Percentiles rank a stretch among this genome's conserved stretches.
These are phyloP conservation scores for Channa argus DNA, from an alignment of 2,113 vertebrate genomes.

Conservation along the genomic window DNA sequence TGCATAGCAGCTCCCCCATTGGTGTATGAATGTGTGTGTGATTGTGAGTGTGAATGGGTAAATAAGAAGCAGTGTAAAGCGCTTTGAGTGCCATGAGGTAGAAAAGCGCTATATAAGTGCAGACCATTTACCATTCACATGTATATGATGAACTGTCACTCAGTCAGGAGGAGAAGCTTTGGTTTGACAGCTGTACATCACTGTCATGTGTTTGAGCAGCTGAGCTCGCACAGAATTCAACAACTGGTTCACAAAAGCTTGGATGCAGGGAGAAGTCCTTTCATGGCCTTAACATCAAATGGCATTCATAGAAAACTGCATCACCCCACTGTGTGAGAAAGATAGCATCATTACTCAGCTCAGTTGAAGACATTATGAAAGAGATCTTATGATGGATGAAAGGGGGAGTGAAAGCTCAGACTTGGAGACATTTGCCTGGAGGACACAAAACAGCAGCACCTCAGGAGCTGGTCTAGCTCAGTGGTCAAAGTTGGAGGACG, in stretches of 20 bases:
- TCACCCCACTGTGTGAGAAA: conserved; percentile 20
- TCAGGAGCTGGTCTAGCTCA: conserved; percentile 39
- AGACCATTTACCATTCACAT: too few species aligned
- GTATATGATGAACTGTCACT: conserved; percentile 8
- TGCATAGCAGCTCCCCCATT: too few species aligned
- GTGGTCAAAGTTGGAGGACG: conserved; percentile 46
- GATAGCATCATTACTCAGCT: conserved; percentile 54
- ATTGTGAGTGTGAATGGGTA: too few species aligned
- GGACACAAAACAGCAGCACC: conserved; percentile 46
- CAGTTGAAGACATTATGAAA: conserved; percentile 52
- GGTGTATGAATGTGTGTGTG: too few species aligned
- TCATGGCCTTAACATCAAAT: conserved; percentile 35
- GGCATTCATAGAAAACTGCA: conserved; percentile 8
- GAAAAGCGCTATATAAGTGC: too few species aligned
- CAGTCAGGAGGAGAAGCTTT: conserved; percentile 29
- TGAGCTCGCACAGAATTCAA: conserved; percentile 29
- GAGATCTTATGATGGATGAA: conserved; percentile 64
- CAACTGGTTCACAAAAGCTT: not conserved
- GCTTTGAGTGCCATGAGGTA: too few species aligned
- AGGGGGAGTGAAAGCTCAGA: conserved; percentile 42
- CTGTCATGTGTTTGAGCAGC: conserved; percentile 30
- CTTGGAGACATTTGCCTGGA: conserved; percentile 35
- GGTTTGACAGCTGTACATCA: conserved; percentile 47
- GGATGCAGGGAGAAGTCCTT: conserved; percentile 6
- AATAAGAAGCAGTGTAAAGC: too few species aligned